phyloP scores from a whole-genome alignment of 2,797 vertebrate species.

The Cuculus canorus region DNA sequence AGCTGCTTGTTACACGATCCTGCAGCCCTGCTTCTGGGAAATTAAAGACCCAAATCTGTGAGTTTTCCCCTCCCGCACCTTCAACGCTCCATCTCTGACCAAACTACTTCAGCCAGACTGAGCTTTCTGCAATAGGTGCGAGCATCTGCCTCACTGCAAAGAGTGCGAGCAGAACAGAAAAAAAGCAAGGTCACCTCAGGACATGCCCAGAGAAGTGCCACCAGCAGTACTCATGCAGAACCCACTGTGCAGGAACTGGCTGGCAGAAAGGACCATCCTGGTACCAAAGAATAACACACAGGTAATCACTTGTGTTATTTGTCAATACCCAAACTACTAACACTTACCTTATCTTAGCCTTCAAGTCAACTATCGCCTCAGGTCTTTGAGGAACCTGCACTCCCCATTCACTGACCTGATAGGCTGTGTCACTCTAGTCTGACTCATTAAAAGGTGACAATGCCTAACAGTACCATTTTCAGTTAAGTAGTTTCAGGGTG shows the following conservation, averaged over 20 bases:
- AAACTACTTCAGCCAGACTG: background rate
- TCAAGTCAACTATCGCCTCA: background rate
- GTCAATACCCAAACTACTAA: background rate
- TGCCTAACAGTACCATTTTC: background rate
- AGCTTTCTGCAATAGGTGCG: background rate
- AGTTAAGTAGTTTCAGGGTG: background rate
- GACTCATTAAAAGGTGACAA: background rate
- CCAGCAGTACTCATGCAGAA: background rate
- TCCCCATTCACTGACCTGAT: background rate
- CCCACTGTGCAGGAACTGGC: background rate
- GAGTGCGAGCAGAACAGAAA: background rate
- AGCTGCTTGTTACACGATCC: background rate
- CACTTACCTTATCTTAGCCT: background rate
- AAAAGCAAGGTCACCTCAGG: background rate
- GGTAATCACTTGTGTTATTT: background rate
- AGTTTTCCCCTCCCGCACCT: background rate
- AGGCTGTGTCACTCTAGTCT: background rate
- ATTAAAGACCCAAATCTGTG: background rate
- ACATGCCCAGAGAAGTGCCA: rapidly evolving
- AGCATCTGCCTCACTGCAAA: rapidly evolving
- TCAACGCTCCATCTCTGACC: background rate
- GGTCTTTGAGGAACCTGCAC: background rate
- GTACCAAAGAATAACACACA: rapidly evolving
- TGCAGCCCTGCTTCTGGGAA: background rate
- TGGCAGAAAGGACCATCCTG: background rate